Conservation (phyloP, 1,140 invertebrate species). For the Drosophila bocqueti region DNA sequence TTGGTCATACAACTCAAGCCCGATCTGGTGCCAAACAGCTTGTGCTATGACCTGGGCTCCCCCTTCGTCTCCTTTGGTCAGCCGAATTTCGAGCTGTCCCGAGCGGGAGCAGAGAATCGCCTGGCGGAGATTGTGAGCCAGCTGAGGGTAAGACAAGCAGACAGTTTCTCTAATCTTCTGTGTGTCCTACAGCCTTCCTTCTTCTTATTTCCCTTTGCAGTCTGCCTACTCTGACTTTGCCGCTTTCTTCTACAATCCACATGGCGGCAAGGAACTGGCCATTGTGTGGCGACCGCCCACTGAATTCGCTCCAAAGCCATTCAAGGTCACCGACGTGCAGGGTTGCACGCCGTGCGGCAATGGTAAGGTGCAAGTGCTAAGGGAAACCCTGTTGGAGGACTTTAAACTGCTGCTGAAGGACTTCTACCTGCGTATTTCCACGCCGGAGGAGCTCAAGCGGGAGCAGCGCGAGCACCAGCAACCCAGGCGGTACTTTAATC, state of each 20-base stretch:
- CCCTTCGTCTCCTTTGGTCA: slow-evolving; percentile 62
- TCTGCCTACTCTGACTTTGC: slow-evolving; percentile 91
- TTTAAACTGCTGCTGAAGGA: slow-evolving; percentile 87
- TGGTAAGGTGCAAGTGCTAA: slow-evolving; percentile 56
- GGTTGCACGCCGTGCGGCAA: slow-evolving; percentile 69
- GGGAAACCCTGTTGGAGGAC: slow-evolving; percentile 90
- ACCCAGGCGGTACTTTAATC: slow-evolving; percentile 61
- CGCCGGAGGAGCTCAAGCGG: slow-evolving; percentile 47
- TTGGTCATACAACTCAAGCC: slow-evolving; percentile 90
- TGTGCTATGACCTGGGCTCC: slow-evolving; percentile 83
- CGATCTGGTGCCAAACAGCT: slow-evolving; percentile 86
- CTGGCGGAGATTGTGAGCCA: slow-evolving; percentile 90
- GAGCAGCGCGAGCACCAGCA: slow-evolving; percentile 44
- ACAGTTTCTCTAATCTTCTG: background rate
- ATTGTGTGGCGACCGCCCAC: slow-evolving; percentile 92
- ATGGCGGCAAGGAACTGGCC: slow-evolving; percentile 92
- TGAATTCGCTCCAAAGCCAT: slow-evolving; percentile 87
- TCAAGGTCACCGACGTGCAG: slow-evolving; percentile 88
- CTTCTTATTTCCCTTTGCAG: slow-evolving; percentile 85
- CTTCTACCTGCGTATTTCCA: slow-evolving; percentile 65
- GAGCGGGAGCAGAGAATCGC: slow-evolving; percentile 91
- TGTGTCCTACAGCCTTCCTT: background rate
- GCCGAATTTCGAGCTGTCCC: slow-evolving; percentile 87
- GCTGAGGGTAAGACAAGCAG: slow-evolving; percentile 87
- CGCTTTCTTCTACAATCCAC: slow-evolving; percentile 94